Percentiles rank a stretch among this genome's conserved stretches.
These are phyloP conservation scores for Salpingus planirostris DNA, from an alignment of 2,888 invertebrate genomes.

Conservation along the genomic window DNA sequence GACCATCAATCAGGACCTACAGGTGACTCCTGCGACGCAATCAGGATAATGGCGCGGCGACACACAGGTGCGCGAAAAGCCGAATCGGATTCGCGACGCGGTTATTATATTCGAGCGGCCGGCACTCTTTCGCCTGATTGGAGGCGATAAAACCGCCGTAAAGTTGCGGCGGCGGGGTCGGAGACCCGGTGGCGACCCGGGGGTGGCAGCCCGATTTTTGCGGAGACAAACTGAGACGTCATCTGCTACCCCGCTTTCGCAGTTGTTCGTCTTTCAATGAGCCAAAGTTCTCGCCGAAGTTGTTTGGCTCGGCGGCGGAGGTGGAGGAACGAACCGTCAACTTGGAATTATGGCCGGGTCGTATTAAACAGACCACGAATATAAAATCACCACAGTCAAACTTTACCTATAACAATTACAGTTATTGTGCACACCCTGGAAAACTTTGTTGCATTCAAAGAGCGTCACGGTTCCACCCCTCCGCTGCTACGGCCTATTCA, in stretches of 20 bases:
- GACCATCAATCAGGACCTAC: constrained; percentile 34
- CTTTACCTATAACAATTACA: constrained; percentile 27
- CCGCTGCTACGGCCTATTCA: no score
- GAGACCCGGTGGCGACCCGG: no score
- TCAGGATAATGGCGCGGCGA: constrained; percentile 29
- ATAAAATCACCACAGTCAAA: constrained; percentile 27
- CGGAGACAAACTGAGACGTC: no score
- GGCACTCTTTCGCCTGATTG: no score
- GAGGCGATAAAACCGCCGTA: no score
- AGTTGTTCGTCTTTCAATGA: not conserved
- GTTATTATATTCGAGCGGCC: no score
- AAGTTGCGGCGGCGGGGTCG: no score
- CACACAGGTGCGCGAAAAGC: constrained; percentile 18
- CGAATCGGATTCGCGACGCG: no score
- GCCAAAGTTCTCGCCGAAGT: not conserved
- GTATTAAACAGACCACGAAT: constrained; percentile 33
- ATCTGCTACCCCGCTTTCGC: not conserved
- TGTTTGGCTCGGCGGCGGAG: constrained; percentile 10
- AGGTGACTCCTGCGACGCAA: constrained; percentile 32
- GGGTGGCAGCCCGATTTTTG: no score
- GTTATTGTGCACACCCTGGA: constrained; percentile 22
- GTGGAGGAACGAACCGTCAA: constrained; percentile 25
- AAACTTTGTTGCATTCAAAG: constrained; percentile 2
- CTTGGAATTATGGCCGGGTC: constrained; percentile 27
- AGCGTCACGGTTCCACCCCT: no score